Base-by-base conservation (phyloP, 2,113 vertebrate species). In the Larimichthys crocea region DNA sequence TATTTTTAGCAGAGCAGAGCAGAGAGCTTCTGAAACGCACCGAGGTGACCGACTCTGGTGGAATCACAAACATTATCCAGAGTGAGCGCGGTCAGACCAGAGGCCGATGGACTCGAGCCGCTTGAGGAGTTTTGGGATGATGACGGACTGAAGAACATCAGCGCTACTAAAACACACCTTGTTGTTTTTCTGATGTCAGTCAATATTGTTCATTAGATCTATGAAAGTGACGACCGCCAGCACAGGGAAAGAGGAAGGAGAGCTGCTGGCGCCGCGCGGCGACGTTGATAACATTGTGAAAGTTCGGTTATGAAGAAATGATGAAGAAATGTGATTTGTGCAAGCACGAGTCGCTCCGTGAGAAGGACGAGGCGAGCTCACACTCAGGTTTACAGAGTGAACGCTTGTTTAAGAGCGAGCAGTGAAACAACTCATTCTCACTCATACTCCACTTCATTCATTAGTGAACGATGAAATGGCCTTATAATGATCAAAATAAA, bases 171-270 rank as follows among this genome's bases (percentile, higher is more conserved):
- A 62, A 26, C 3, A 2, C 19, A 19, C 26, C 56, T 42, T 29
- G 10, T 9, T 59, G 15, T 68, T 15, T 15, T 14, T 2, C 2
- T 35, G 2, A 11, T 0, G 44, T 24, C 29, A 40, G 9, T 56
- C 26, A 2, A 49, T n/a, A 62, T 3, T 22, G 26, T 44, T 65
- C 59, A 48, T 26, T 61, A 5, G 11, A 57, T 67, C 17, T 60
- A 66, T 74, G 62, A 85, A 74, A 78, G 71, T 6, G 9, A 66
- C 3, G 42, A 48, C 56, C 1, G 52, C 16, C 67, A 40, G n/a
- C 16, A 11, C 31, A 63, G 22, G 72, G 60, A 91, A 89, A 78
- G 76, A 85, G 82, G 82, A 88, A 92, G 87, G 59, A 88, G 85
- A 65, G 61, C 57, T 14, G 35, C 46, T 22, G 9, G 42, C 15